phyloP scores from a whole-genome alignment of 2,888 invertebrate species.

The Drosophila algonquin region DNA sequence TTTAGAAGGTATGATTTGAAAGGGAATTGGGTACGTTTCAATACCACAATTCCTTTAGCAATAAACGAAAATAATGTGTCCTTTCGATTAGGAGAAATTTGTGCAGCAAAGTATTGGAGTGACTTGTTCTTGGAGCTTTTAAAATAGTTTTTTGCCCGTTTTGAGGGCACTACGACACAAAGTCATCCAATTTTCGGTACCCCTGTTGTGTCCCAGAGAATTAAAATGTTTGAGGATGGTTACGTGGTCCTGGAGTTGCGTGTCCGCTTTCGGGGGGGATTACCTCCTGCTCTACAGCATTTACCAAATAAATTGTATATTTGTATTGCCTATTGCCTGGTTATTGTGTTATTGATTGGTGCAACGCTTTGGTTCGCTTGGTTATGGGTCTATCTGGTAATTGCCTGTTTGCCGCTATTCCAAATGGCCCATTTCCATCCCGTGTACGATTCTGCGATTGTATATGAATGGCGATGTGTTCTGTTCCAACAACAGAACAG shows the following conservation, averaged over 20 bases:
- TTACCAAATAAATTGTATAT: constrained; percentile 30
- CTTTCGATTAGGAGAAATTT: not conserved
- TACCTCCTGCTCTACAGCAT: not conserved
- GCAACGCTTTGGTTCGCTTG: constrained; percentile 4
- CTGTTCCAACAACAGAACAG: constrained; percentile 11
- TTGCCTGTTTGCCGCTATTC: constrained; percentile 34
- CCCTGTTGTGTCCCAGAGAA: constrained; percentile 60
- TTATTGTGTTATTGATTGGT: constrained; percentile 40
- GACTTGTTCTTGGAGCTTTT: too few relatives aligned
- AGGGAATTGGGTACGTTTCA: not conserved
- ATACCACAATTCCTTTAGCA: not conserved
- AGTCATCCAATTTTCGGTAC: constrained; percentile 53
- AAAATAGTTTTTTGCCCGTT: too few relatives aligned
- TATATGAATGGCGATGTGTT: constrained; percentile 16
- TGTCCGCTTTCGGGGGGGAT: constrained; percentile 30
- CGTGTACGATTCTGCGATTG: constrained; percentile 6
- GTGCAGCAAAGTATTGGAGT: not conserved
- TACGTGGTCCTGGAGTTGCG: constrained; percentile 54
- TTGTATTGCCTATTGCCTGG: constrained; percentile 57
- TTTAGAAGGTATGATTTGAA: not conserved
- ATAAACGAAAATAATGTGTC: not conserved
- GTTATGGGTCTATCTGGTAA: constrained; percentile 25
- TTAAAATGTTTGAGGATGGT: not conserved
- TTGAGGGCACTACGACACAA: constrained; percentile 30
- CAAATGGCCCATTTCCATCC: constrained; percentile 37